Conservation (phyloP, 1,140 invertebrate species). For the Euura saliciscinereae region DNA sequence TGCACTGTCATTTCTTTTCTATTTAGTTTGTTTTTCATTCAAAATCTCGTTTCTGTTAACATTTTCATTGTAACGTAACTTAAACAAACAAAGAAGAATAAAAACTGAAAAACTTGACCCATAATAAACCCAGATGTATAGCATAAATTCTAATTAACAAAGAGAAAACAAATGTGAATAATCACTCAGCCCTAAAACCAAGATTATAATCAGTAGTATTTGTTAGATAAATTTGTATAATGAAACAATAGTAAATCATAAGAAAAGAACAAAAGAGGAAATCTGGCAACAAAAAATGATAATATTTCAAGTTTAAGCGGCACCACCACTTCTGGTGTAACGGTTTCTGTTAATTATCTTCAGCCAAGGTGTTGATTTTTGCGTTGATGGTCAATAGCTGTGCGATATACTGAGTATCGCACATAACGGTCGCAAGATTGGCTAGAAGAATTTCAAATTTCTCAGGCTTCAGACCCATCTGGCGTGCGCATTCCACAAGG, state of each 20-base stretch:
- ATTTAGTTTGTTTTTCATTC: background rate
- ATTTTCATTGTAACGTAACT: no score
- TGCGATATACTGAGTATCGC: constrained; percentile 73
- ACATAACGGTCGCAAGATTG: constrained; percentile 70
- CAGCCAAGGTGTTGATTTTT: constrained; percentile 75
- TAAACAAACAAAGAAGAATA: no score
- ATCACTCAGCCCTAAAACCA: background rate
- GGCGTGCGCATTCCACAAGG: constrained; percentile 71
- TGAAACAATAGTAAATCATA: constrained; percentile 33
- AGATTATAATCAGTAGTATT: background rate
- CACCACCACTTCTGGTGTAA: constrained; percentile 30
- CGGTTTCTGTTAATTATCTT: constrained; percentile 68
- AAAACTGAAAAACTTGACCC: no score
- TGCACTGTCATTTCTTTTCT: background rate
- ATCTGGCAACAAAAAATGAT: constrained; percentile 44
- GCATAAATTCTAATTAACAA: background rate
- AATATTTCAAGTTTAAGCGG: constrained; percentile 30
- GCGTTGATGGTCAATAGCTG: constrained; percentile 77
- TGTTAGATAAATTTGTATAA: constrained; percentile 8
- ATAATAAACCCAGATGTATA: no score
- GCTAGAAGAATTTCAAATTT: constrained; percentile 68
- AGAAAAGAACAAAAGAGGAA: constrained; percentile 48
- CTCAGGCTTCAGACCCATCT: constrained; percentile 69
- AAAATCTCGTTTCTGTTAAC: background rate
- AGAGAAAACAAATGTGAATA: background rate